Evolutionary conservation across 2,113 vertebrate species (phyloP).

Genomic region (Pangasianodon hypophthalmus): DNA sequence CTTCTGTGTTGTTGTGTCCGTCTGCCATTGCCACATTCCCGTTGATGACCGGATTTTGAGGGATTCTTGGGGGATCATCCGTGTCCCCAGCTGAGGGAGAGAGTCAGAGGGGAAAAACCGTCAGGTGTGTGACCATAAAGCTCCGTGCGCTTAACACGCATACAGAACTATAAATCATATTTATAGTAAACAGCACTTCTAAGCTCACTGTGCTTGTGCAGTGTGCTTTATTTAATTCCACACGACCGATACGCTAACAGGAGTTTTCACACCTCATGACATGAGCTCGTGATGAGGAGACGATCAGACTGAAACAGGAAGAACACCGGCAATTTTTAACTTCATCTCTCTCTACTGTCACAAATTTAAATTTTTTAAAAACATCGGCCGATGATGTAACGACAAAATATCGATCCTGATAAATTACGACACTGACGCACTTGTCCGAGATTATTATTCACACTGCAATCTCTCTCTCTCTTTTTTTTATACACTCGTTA

Average conservation of each 20-base stretch:
- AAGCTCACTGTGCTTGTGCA: background rate
- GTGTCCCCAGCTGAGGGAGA: conserved; percentile 90
- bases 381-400: no score
- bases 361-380: no score
- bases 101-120: background rate
- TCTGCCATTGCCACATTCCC: conserved; percentile 98
- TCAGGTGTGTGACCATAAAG: background rate
- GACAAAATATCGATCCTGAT: no score
- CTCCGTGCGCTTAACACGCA: no score
- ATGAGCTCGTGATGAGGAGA: background rate
- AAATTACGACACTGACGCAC: no score
- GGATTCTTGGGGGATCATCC: conserved; percentile 97
- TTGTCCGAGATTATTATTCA: no score
- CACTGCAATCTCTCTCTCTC: no score
- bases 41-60: conserved; percentile 95
- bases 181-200: background rate
- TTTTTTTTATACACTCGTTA: no score
- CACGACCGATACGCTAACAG: background rate
- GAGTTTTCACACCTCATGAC: background rate
- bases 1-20: conserved; percentile 94
- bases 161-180: background rate
- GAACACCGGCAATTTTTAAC: background rate
- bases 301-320: background rate
- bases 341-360: no score
- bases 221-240: background rate